phyloP scores from a whole-genome alignment of 2,113 vertebrate species.

The Toxotes jaculatrix region DNA sequence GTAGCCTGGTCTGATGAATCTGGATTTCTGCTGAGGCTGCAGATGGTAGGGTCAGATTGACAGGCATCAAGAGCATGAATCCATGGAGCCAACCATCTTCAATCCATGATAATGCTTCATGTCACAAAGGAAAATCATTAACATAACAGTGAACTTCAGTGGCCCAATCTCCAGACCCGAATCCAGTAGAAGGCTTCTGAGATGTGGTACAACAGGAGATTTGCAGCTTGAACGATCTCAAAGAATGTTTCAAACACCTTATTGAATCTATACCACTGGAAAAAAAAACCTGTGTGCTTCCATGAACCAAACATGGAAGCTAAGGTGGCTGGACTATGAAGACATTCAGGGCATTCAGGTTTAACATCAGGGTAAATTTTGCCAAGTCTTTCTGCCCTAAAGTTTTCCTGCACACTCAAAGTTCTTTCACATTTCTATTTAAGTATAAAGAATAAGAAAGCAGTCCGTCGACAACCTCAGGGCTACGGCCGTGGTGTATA shows the following conservation, averaged over 20 bases:
- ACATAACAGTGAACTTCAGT: too few relatives aligned
- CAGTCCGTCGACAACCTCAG: constrained; percentile 1
- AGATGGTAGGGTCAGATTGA: too few relatives aligned
- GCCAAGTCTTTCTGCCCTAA: neutral
- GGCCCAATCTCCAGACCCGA: too few relatives aligned
- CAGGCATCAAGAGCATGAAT: neutral
- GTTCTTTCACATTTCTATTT: neutral
- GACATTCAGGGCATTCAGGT: neutral
- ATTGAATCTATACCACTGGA: neutral
- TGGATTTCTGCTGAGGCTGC: neutral
- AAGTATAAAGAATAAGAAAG: neutral
- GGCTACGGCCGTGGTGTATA: constrained; percentile 1
- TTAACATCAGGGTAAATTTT: neutral
- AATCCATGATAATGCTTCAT: too few relatives aligned
- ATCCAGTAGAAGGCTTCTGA: too few relatives aligned
- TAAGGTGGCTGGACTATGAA: neutral
- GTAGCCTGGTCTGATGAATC: neutral
- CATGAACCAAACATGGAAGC: neutral
- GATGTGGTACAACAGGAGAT: too few relatives aligned
- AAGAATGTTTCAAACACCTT: too few relatives aligned
- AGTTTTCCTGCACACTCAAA: neutral
- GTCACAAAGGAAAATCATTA: too few relatives aligned
- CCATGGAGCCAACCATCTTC: neutral
- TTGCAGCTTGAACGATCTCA: too few relatives aligned
- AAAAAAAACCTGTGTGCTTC: neutral